Percentiles rank a stretch among this genome's conserved stretches.
phyloP scores from a whole-genome alignment of 2,113 vertebrate genomes.

The Eptesicus fuscus region DNA sequence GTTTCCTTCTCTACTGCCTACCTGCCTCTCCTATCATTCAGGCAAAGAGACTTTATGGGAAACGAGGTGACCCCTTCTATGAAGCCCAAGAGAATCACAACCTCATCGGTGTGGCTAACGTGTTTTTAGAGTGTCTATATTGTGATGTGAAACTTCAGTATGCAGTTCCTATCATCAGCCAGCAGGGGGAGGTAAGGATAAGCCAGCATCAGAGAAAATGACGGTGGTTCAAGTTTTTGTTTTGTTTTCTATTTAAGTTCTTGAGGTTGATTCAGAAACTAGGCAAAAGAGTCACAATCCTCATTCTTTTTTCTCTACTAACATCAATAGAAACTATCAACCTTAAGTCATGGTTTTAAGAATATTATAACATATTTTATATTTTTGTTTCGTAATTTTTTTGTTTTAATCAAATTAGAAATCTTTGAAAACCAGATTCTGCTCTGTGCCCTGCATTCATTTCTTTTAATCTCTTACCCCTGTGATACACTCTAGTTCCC shows the following conservation, averaged over 20 bases:
- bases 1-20: background rate
- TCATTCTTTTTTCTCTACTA: background rate
- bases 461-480: background rate
- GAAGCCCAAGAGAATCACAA: slow-evolving; percentile 99
- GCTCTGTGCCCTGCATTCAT: background rate
- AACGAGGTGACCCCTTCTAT: slow-evolving; percentile 92
- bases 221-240: background rate
- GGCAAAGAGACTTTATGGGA: slow-evolving; percentile 85
- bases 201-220: background rate
- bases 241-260: background rate
- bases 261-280: background rate
- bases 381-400: background rate
- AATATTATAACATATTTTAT: background rate
- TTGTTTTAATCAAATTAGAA: slow-evolving; percentile 17
- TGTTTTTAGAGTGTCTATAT: slow-evolving; percentile 97
- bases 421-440: background rate
- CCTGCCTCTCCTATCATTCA: slow-evolving; percentile 52
- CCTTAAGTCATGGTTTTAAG: background rate
- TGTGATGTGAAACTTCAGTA: slow-evolving; percentile 96
- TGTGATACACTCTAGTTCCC: background rate
- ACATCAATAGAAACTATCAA: background rate
- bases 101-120: slow-evolving; percentile 95
- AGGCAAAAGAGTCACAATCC: background rate
- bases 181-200: slow-evolving; percentile 94
- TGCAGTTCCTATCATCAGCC: slow-evolving; percentile 98